Base-by-base conservation (phyloP, 2,888 invertebrate genomes). In the Sussaba pulchella region DNA sequence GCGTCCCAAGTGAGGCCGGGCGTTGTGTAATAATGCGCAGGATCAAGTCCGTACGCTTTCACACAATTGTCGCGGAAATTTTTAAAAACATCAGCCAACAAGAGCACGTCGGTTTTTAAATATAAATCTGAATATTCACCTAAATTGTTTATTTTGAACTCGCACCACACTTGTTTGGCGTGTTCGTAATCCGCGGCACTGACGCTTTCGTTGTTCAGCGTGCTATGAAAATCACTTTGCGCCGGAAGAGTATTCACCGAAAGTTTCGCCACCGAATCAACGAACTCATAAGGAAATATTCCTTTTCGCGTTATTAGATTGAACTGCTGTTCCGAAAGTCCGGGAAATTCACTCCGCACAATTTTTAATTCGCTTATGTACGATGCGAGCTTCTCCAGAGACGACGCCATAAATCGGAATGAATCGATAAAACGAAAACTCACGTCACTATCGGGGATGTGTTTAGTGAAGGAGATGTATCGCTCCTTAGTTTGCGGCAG, bases 81-180 rank as follows among this genome's bases (percentile, higher is more conserved):
- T 82, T 92, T 91, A 79, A 91, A 91, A 5, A 91, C 82, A 66
- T 92, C 91, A 2, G 87, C 85, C 36, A 90, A 73, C 3, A 92
- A 75, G n/a, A 91, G 70, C 0, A 92, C 87, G 81, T 92, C 91
- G 0, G 88, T 87, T 83, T 89, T 89, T 24, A 92, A 52, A 78
- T 92, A 91, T 1, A 91, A 17, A 41, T 91, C 87, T 0, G 85
- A 84, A 76, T 92, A 92, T 69, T 91, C 89, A 0, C 87, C 87
- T 14, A 92, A 71, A 26, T 80, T 89, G 43, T 84, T 67, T 36
- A 87, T 85, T 0, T 86, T 52, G 61, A 92, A 92, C 21, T 45
- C 71, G 0, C 82, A 19, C 90, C 91, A 92, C 0, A 91, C 88
- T 4, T 78, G 82, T 41, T 81, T 36, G 4, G 92, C 91, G 84